Evolutionary conservation across 2,888 invertebrate genomes (phyloP).

Genomic region (Hymenopus coronatus): DNA sequence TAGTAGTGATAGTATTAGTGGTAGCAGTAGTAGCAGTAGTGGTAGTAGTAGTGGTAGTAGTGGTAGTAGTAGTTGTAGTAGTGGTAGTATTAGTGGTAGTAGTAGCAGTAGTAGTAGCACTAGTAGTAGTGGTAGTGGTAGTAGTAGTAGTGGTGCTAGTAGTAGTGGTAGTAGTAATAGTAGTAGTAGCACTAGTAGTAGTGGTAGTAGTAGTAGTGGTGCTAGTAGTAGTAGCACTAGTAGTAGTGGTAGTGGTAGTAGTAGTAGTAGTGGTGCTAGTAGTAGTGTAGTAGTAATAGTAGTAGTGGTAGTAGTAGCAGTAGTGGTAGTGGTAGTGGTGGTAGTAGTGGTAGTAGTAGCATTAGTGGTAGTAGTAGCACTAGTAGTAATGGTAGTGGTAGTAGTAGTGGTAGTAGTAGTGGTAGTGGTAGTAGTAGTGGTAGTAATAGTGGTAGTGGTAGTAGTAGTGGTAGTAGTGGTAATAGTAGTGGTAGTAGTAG

Average conservation of each 20-base stretch:
- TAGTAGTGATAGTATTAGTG: neutral
- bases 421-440: constrained; percentile 10
- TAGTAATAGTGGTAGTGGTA: constrained; percentile 10
- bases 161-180: neutral
- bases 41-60: neutral
- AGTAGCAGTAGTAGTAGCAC: too few species aligned
- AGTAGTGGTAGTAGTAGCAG: neutral
- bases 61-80: neutral
- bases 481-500: neutral
- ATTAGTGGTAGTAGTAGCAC: neutral
- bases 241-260: neutral
- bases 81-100: too few species aligned
- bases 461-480: neutral
- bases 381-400: too few species aligned
- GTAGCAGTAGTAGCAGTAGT: neutral
- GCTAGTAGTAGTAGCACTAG: neutral
- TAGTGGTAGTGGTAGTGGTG: neutral
- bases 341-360: neutral
- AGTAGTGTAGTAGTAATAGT: too few species aligned
- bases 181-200: too few species aligned
- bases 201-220: neutral
- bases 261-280: neutral
- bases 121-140: neutral
- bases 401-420: constrained; percentile 9
- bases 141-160: neutral